Conservation (phyloP, 2,113 vertebrate genomes). For the Callionymus lyra region DNA sequence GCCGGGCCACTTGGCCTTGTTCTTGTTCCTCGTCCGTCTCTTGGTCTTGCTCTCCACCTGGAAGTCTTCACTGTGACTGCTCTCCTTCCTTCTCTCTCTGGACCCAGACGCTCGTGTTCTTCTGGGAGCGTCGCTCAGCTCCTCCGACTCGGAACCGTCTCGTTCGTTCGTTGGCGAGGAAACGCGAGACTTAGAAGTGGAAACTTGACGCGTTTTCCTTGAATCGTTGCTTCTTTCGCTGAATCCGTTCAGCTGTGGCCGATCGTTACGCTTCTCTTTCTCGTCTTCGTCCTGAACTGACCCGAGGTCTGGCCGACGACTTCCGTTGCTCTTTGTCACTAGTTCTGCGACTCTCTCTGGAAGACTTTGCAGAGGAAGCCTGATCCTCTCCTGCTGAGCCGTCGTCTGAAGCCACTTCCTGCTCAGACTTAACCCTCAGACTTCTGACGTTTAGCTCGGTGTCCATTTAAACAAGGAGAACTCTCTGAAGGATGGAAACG, state of each 20-base stretch:
- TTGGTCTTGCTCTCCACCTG: slow-evolving; percentile 13
- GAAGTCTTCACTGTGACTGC: slow-evolving; percentile 28
- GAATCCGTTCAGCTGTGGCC: slow-evolving; percentile 59
- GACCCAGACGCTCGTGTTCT: slow-evolving; percentile 30
- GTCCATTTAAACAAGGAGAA: slow-evolving; percentile 54
- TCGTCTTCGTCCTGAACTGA: slow-evolving; percentile 56
- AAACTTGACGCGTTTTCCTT: slow-evolving; percentile 40
- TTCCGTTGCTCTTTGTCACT: slow-evolving; percentile 17
- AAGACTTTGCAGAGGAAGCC: slow-evolving; percentile 36
- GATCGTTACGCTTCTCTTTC: slow-evolving; percentile 19
- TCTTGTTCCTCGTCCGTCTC: slow-evolving; percentile 21
- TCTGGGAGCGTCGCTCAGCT: slow-evolving; percentile 34
- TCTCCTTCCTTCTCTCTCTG: slow-evolving; percentile 22
- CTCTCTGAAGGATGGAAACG: slow-evolving; percentile 28
- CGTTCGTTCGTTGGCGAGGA: slow-evolving; percentile 47
- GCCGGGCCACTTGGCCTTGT: slow-evolving; percentile 31
- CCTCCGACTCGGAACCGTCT: slow-evolving; percentile 40
- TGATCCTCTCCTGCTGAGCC: slow-evolving; percentile 34
- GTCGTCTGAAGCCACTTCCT: slow-evolving; percentile 34
- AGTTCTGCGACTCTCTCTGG: slow-evolving; percentile 44
- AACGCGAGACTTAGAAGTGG: slow-evolving; percentile 46
- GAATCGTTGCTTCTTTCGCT: slow-evolving; percentile 35
- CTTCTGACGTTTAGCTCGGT: slow-evolving; percentile 32
- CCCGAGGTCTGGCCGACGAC: slow-evolving; percentile 25
- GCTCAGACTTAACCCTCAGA: slow-evolving; percentile 44